Base-by-base conservation (phyloP, 2,113 vertebrate species). In the Acrocephalus kingi region DNA sequence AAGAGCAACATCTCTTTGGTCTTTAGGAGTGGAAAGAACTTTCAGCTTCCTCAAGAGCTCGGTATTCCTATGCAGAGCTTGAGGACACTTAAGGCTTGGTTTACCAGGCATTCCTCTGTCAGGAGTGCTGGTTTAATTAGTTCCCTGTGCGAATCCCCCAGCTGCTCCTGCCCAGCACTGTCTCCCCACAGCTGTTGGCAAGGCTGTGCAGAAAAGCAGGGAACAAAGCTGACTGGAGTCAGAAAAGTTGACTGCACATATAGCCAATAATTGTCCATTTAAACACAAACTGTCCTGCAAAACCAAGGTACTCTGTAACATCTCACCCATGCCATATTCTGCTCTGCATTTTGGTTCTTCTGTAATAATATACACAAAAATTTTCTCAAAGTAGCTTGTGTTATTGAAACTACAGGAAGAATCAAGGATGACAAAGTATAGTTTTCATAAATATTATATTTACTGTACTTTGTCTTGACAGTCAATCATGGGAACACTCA, bases 81-180 rank as follows among this genome's bases (percentile, higher is more conserved):
- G 58, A 82, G 67, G 49, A 78, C 37, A 25, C 74, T 74, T n/a
- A 33, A 71, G 24, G n/a, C 73, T 93, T 55, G 52, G 55, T 84
- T 73, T 67, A 78, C 8, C 58, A 85, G 74, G 62, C 92, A 85
- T 79, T 93, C n/a, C 78, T n/a, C n/a, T 6, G 5, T 15, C 63
- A 76, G 67, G 31, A 88, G 78, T 19, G 67, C 84, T 75, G 39
- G 43, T 72, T 90, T 93, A 63, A 55, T 62, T 20, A 87, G 74
- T 2, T 30, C 54, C 25, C 69, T 72, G 64, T 31, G 67, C 0
- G 45, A 94, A 67, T 5, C 10, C 41, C 48, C 41, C 94, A 94
- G 96, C 90, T 97, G 92, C 74, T 91, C 58, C 78, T 91, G 62
- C 58, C 87, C 54, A 91, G 84, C 39, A 78, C 63, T 6, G 15